These are phyloP conservation scores for Eubucco bourcierii DNA, from an alignment of 2,113 vertebrate species.

Conservation along the genomic window DNA sequence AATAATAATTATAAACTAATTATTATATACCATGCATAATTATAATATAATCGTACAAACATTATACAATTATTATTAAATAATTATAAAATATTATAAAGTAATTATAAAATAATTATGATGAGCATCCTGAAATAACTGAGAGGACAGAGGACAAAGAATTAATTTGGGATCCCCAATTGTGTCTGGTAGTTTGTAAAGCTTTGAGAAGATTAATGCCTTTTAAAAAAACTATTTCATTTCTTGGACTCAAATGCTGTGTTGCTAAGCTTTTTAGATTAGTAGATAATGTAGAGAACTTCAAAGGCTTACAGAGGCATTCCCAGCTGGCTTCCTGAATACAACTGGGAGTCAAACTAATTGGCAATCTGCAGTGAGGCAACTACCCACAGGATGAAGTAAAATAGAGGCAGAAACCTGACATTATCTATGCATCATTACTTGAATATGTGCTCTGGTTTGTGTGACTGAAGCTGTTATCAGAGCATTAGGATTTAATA, in stretches of 20 bases:
- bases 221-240: conserved; percentile 27
- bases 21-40: too few relatives aligned
- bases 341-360: conserved; percentile 38
- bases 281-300: conserved; percentile 40
- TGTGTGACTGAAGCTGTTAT: not conserved
- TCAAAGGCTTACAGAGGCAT: conserved; percentile 26
- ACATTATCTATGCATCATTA: conserved; percentile 10
- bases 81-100: too few relatives aligned
- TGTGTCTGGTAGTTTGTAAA: not conserved
- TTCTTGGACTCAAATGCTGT: not conserved
- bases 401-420: conserved; percentile 23
- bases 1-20: too few relatives aligned
- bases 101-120: not conserved
- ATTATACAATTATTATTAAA: too few relatives aligned
- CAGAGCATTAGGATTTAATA: not conserved
- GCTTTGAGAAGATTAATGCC: not conserved
- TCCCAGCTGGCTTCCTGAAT: conserved; percentile 25
- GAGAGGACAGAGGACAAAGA: not conserved
- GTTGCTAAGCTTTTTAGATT: conserved; percentile 41
- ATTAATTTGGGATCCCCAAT: not conserved
- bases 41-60: too few relatives aligned
- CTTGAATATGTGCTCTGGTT: conserved; percentile 7
- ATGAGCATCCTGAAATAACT: not conserved
- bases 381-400: conserved; percentile 33
- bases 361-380: not conserved